Evolutionary conservation across 2,888 invertebrate species (phyloP), one percentile per base, ranked within the genome.

Genomic region (Merodon equestris): DNA sequence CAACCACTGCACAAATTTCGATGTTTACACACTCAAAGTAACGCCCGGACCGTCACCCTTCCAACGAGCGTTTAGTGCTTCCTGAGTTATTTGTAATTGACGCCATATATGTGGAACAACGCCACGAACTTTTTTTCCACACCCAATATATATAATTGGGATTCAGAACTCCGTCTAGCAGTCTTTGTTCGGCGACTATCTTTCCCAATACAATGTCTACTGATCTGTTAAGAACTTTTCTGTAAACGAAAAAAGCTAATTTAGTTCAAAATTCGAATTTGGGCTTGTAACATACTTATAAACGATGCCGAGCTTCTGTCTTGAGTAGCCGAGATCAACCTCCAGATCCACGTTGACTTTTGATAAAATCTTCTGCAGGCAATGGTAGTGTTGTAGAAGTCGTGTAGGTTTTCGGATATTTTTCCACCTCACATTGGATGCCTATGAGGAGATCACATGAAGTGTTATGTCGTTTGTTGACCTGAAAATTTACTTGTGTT

Each of bases 391-490:
- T n/a, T n/a, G 84, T 95, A 95, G 58, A 91, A 91, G 84, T 94
- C 93, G 82, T 95, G 90, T 54, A 95, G 89, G 5, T 90, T 86
- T 19, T 91, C 90, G 0, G 93, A n/a, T 93, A 71, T 92, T 91
- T 18, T 91, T 88, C 74, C 94, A 91, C 63, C 95, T 90, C 81
- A 94, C 87, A 84, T 93, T 93, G 0, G 94, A 93, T 0, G 94
- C 92, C 45, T 95, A 90, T 0, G 95, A 95, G 75, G 94, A 94
- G 5, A 93, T 90, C 53, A 95, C 90, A 56, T 95, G 88, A 15
- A 94, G 88, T 0, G 95, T 95, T 9, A 95, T 90, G 85, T 95
- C 95, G 86, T 95, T 95, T 86, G 94, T 95, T 15, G 94, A 94
- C 83, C 91, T 86, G 53, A 36, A n/a, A n/a, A n/a, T n/a, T n/a